Percentiles rank a stretch among this genome's conserved stretches.
Evolutionary conservation across 1,140 invertebrate species (phyloP).

Genomic region (Thaumetopoea pityocampa): DNA sequence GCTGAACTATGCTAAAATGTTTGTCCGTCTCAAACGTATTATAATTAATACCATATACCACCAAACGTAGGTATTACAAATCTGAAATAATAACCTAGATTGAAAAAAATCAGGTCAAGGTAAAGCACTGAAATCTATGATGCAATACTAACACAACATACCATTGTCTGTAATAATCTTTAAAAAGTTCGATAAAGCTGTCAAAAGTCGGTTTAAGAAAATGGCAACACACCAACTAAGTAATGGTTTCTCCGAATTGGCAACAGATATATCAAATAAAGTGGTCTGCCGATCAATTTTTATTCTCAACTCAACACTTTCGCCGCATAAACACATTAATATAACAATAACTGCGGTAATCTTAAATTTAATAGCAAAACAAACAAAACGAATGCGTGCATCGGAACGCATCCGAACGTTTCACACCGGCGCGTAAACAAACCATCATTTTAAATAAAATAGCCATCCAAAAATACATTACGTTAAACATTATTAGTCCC

Average conservation of each 20-base stretch:
- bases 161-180: not conserved
- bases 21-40: no score
- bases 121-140: no score
- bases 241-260: not conserved
- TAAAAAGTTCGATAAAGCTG: slow-evolving; percentile 1
- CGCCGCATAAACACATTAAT: slow-evolving; percentile 21
- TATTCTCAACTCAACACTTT: slow-evolving; percentile 14
- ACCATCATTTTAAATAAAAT: slow-evolving; percentile 11
- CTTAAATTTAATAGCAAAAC: slow-evolving; percentile 29
- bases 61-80: no score
- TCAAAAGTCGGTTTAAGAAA: not conserved
- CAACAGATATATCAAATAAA: not conserved
- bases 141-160: no score
- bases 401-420: slow-evolving; percentile 19
- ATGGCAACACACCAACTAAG: not conserved
- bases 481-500: slow-evolving; percentile 17
- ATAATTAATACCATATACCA: no score
- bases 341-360: slow-evolving; percentile 24
- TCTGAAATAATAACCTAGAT: no score
- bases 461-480: slow-evolving; percentile 21
- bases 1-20: no score
- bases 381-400: slow-evolving; percentile 21
- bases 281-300: slow-evolving; percentile 7
- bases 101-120: no score
- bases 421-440: slow-evolving; percentile 26